Evolutionary conservation across 1,140 invertebrate species (phyloP).

Genomic region (Philopotamus ludificatus): DNA sequence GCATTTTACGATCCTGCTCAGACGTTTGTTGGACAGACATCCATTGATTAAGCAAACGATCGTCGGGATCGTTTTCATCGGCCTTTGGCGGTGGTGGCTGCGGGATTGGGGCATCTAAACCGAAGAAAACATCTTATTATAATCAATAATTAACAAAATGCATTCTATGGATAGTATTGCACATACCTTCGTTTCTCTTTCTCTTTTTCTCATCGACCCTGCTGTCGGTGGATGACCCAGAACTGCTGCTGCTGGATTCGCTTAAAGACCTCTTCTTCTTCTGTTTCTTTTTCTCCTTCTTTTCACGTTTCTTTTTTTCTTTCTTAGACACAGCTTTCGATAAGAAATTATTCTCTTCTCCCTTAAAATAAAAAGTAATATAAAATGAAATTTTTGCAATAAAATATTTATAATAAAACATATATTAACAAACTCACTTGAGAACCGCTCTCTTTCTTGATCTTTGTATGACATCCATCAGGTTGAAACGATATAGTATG

Average conservation of each 20-base stretch:
- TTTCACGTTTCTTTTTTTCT: slow-evolving; percentile 54
- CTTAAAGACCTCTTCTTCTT: slow-evolving; percentile 55
- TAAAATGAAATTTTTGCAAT: not conserved
- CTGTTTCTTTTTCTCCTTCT: slow-evolving; percentile 63
- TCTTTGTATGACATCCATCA: slow-evolving; percentile 52
- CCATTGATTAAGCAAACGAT: slow-evolving; percentile 61
- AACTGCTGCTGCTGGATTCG: slow-evolving; percentile 52
- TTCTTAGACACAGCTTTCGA: slow-evolving; percentile 24
- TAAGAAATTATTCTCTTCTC: slow-evolving; percentile 20
- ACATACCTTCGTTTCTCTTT: slow-evolving; percentile 47
- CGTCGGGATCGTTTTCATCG: slow-evolving; percentile 48
- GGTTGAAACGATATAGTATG: slow-evolving; percentile 53
- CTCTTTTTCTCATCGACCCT: slow-evolving; percentile 51
- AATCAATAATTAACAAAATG: not conserved
- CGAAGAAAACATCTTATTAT: not conserved
- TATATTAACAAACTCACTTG: slow-evolving; percentile 20
- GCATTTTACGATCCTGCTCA: slow-evolving; percentile 59
- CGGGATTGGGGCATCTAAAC: not conserved
- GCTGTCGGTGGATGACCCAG: slow-evolving; percentile 54
- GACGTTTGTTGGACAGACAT: slow-evolving; percentile 60
- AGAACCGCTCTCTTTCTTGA: slow-evolving; percentile 19
- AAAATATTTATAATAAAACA: slow-evolving; percentile 4
- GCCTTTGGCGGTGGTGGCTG: slow-evolving; percentile 27
- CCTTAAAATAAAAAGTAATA: slow-evolving; percentile 20
- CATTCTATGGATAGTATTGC: not conserved